These are phyloP conservation scores for Sipha maydis DNA, from an alignment of 2,888 invertebrate species.

Conservation along the genomic window DNA sequence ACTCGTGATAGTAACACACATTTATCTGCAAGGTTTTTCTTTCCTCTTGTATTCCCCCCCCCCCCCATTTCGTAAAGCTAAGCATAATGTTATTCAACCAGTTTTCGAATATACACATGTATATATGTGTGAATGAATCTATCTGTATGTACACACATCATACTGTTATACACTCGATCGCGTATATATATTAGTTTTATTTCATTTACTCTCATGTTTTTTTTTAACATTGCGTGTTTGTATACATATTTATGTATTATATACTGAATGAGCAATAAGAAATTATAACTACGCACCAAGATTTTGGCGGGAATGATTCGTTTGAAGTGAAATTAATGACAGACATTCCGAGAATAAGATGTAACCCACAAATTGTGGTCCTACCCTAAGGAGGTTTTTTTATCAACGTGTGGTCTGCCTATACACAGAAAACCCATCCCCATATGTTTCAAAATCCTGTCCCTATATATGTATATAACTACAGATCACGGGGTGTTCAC, in stretches of 20 bases:
- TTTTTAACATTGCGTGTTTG: constrained; percentile 1
- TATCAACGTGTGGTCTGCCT: background rate
- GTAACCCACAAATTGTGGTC: background rate
- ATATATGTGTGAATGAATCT: background rate
- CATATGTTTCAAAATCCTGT: constrained; percentile 18
- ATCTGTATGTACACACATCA: background rate
- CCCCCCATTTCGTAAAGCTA: background rate
- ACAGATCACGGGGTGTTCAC: constrained; percentile 39
- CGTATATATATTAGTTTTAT: background rate
- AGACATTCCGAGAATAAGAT: background rate
- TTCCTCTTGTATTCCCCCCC: background rate
- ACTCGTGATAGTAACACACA: too few species aligned
- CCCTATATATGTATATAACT: background rate
- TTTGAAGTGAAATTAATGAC: background rate
- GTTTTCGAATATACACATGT: background rate
- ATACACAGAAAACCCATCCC: background rate
- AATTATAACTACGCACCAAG: background rate
- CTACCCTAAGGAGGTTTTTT: background rate
- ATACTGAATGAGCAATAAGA: background rate
- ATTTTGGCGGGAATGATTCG: constrained; percentile 20
- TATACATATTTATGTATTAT: too few species aligned
- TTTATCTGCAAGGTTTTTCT: background rate
- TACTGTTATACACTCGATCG: background rate
- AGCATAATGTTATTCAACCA: background rate
- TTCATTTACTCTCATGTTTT: background rate